Evolutionary conservation across 2,113 vertebrate species (phyloP).

Genomic region (Oreamnos americanus): DNA sequence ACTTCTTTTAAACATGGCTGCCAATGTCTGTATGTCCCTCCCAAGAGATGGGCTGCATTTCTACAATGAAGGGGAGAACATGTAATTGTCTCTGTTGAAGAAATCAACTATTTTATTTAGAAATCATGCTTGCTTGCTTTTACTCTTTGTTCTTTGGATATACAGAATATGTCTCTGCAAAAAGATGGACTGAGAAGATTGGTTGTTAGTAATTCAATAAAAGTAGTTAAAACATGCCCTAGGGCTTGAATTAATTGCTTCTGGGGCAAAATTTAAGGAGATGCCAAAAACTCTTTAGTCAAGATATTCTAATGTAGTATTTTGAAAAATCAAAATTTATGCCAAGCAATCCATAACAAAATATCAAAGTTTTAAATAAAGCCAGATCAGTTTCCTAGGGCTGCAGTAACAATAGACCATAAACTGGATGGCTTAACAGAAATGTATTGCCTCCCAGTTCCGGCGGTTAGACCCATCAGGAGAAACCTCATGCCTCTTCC

Average conservation of each 20-base stretch:
- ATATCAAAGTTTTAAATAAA: background rate
- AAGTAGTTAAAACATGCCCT: background rate
- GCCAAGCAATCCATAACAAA: background rate
- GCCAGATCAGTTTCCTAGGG: background rate
- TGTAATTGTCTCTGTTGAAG: background rate
- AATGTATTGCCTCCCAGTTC: background rate
- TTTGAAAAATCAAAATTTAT: background rate
- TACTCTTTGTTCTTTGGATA: background rate
- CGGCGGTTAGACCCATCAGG: background rate
- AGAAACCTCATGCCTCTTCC: background rate
- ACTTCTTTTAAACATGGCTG: background rate
- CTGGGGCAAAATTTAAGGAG: background rate
- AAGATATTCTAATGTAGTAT: background rate
- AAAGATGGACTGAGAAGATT: background rate
- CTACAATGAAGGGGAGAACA: background rate
- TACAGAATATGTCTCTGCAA: background rate
- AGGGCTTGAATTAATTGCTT: background rate
- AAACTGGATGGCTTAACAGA: background rate
- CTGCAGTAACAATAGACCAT: background rate
- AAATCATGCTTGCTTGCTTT: background rate
- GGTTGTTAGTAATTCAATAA: background rate
- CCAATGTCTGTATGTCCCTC: background rate
- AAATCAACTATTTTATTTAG: background rate
- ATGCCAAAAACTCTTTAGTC: background rate
- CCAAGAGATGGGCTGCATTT: background rate